These are phyloP conservation scores for Brachionus koreanus DNA, from an alignment of 1,140 invertebrate species.

Conservation along the genomic window DNA sequence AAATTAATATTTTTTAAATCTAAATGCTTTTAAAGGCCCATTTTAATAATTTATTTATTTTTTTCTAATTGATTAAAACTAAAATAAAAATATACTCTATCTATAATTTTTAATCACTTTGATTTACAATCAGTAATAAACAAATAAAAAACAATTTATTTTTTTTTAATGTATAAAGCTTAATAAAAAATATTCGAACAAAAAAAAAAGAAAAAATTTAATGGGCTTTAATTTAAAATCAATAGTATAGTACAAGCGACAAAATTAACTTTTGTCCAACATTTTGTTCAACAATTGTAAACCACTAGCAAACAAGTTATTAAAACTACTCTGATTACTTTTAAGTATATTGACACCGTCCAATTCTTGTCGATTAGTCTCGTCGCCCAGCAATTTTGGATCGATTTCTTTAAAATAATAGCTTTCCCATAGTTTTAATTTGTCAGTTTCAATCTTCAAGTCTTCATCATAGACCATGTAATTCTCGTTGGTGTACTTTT, in stretches of 20 bases:
- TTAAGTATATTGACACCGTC: not conserved
- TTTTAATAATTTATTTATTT: too few species aligned
- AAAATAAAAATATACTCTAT: not conserved
- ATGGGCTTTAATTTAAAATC: slow-evolving; percentile 12
- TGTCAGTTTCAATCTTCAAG: slow-evolving; percentile 47
- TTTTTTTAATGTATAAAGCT: not conserved
- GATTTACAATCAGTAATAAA: not conserved
- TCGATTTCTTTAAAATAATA: slow-evolving; percentile 19
- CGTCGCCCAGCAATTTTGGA: not conserved
- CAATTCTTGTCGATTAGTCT: not conserved
- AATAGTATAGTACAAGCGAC: not conserved
- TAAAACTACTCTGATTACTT: slow-evolving; percentile 8
- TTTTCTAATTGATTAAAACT: too few species aligned
- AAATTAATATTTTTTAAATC: too few species aligned
- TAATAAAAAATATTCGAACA: not conserved
- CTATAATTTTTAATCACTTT: not conserved
- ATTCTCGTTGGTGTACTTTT: slow-evolving; percentile 84
- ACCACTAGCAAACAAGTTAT: slow-evolving; percentile 22
- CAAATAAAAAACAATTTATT: slow-evolving; percentile 4
- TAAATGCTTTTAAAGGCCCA: too few species aligned
- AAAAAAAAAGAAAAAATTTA: not conserved
- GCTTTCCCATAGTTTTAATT: not conserved
- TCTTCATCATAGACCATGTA: slow-evolving; percentile 67
- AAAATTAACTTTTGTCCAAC: slow-evolving; percentile 23
- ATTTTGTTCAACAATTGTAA: slow-evolving; percentile 6